Conservation (phyloP, 2,888 invertebrate genomes). For the Aromia moschata region DNA sequence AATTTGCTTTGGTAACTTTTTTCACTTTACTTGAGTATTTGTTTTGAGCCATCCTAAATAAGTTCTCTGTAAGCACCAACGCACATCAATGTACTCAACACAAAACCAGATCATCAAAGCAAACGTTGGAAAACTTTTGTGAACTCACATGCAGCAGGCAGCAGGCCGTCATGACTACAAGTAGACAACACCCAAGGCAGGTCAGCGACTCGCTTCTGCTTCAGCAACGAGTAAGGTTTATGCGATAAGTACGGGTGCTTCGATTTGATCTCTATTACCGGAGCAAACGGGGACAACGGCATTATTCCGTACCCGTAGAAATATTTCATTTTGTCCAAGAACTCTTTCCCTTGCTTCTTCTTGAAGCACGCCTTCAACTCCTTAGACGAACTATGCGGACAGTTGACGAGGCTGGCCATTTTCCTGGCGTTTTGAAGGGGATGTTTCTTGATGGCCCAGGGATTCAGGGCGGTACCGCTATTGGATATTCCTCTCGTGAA, state of each 20-base stretch:
- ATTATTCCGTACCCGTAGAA: neutral
- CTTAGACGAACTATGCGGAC: conserved; percentile 57
- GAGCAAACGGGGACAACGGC: conserved; percentile 48
- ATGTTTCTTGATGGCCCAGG: neutral
- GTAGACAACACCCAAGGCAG: conserved; percentile 75
- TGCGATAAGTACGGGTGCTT: conserved; percentile 71
- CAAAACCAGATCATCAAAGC: too few relatives aligned
- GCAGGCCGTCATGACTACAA: conserved; percentile 76
- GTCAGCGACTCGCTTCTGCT: conserved; percentile 69
- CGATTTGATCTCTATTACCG: conserved; percentile 55
- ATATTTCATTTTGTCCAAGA: neutral
- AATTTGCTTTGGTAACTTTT: too few relatives aligned
- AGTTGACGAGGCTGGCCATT: neutral
- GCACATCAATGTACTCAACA: too few relatives aligned
- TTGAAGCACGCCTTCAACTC: conserved; percentile 72
- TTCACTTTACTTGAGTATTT: too few relatives aligned
- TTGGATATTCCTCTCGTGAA: neutral
- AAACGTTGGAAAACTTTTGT: too few relatives aligned
- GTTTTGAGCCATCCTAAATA: too few relatives aligned
- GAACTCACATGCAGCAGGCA: conserved; percentile 73
- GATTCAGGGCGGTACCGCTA: neutral
- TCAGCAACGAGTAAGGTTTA: conserved; percentile 70
- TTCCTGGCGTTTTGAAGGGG: neutral
- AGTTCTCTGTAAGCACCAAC: too few relatives aligned
- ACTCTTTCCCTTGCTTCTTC: conserved; percentile 1